phyloP scores from a whole-genome alignment of 2,113 vertebrate genomes.

The Rhinichthys klamathensis region DNA sequence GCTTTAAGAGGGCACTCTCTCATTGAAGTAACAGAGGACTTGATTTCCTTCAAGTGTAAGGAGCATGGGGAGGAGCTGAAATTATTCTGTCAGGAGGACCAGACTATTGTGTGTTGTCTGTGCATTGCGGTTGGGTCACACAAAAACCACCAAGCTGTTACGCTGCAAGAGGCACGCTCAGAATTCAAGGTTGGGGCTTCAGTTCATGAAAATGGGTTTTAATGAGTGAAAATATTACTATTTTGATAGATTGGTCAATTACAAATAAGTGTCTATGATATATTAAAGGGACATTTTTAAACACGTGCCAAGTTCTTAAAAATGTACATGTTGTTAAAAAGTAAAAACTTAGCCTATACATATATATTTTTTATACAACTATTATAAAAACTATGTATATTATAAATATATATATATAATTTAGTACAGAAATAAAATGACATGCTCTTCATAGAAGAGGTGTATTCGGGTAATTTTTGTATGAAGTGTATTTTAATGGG shows the following conservation, averaged over 20 bases:
- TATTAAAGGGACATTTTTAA: neutral
- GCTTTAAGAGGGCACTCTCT: conserved; percentile 72
- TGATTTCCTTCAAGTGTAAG: conserved; percentile 73
- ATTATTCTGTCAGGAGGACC: conserved; percentile 73
- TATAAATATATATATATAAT: no score
- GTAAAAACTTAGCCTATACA: neutral
- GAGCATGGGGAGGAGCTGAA: conserved; percentile 75
- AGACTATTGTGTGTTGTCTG: conserved; percentile 71
- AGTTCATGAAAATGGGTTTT: neutral
- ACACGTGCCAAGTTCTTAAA: no score
- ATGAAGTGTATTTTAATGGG: neutral
- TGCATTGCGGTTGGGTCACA: conserved; percentile 72
- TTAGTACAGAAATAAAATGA: neutral
- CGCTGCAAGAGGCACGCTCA: conserved; percentile 68
- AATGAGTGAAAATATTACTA: neutral
- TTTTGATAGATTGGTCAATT: neutral
- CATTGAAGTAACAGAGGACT: conserved; percentile 69
- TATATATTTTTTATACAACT: neutral
- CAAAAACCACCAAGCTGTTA: conserved; percentile 69
- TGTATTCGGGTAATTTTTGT: neutral
- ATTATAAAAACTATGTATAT: neutral
- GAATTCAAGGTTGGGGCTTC: conserved; percentile 68
- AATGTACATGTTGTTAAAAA: neutral
- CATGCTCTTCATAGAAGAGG: neutral
- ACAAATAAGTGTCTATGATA: neutral